Base-by-base conservation (phyloP, 2,113 vertebrate genomes). In the Opisthocomus hoazin region DNA sequence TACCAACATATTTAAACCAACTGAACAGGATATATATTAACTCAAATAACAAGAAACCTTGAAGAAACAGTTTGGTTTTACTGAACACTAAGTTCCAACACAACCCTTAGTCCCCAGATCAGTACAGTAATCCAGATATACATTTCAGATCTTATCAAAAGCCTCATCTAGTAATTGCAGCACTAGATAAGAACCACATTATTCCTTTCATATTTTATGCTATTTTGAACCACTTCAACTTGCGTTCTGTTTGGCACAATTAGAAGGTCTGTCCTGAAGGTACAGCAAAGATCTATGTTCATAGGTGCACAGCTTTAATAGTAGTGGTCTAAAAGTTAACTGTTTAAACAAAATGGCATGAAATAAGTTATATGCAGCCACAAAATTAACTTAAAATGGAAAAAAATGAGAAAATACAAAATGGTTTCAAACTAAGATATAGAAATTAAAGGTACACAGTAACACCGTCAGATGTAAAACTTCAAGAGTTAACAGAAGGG, bases 381-480 rank as follows among this genome's bases (percentile, higher is more conserved):
- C 24, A 86, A 87, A 85, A 73, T 22, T 23, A 54, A 63, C 15
- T 60, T 63, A 30, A 57, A 84, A 66, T 6, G 6, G n/a, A 15
- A 15, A 15, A 20, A 78, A n/a, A n/a, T n/a, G n/a, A n/a, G 26
- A 51, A 41, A 34, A 65, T 5, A 36, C 0, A 1, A 3, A 37
- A 17, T 12, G 29, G 8, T 22, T 93, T 51, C 61, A 73, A 69
- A 71, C 10, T 14, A 60, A 73, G 22, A 27, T 53, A 36, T 15
- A n/a, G 17, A 88, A 81, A n/a, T 45, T 58, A 54, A 85, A 85
- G 91, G 39, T 10, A 85, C 11, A 60, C 15, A 75, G 46, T 23
- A 84, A 50, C 0, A 5, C 2, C 24, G 82, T 37, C 39, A 58
- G n/a, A 70, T 9, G 3, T 57, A 57, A 50, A 81, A 75, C 29